Evolutionary conservation across 2,888 invertebrate species (phyloP).

Genomic region (Acleris emargana): DNA sequence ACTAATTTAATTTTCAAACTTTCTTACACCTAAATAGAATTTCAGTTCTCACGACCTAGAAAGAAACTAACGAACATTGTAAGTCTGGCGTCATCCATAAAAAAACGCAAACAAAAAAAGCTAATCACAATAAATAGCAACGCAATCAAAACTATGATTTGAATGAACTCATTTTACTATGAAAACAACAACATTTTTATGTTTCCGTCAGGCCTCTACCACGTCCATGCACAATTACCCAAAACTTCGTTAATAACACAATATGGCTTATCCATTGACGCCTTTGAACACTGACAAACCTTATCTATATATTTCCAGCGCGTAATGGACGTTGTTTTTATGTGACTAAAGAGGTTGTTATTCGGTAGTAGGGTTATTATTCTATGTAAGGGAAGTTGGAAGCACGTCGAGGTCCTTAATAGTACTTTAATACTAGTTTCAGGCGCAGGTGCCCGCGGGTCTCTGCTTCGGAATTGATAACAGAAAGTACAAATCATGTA

Average conservation of each 20-base stretch:
- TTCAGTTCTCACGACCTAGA: not conserved
- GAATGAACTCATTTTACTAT: conserved; percentile 35
- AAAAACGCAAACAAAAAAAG: conserved; percentile 19
- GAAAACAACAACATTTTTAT: conserved; percentile 37
- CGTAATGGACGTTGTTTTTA: conserved; percentile 6
- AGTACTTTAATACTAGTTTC: conserved; percentile 36
- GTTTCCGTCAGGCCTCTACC: conserved; percentile 20
- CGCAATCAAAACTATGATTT: conserved; percentile 37
- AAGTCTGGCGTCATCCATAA: conserved; percentile 7
- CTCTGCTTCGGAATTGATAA: conserved; percentile 26
- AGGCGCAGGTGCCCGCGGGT: conserved; percentile 27
- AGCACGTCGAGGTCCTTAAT: conserved; percentile 33
- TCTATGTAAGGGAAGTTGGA: conserved; percentile 29
- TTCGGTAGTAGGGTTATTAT: conserved; percentile 25
- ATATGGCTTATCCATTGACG: not conserved
- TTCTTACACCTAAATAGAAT: not conserved
- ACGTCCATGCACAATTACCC: not conserved
- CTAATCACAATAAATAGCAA: conserved; percentile 32
- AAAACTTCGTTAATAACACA: not conserved
- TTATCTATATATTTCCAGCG: not conserved
- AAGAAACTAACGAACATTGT: conserved; percentile 17
- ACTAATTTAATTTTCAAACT: not conserved
- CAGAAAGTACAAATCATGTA: conserved; percentile 27
- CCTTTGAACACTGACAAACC: not conserved
- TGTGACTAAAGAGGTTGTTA: not conserved